Base-by-base conservation (phyloP, 2,888 invertebrate genomes). In the Protophormia terraenovae region DNA sequence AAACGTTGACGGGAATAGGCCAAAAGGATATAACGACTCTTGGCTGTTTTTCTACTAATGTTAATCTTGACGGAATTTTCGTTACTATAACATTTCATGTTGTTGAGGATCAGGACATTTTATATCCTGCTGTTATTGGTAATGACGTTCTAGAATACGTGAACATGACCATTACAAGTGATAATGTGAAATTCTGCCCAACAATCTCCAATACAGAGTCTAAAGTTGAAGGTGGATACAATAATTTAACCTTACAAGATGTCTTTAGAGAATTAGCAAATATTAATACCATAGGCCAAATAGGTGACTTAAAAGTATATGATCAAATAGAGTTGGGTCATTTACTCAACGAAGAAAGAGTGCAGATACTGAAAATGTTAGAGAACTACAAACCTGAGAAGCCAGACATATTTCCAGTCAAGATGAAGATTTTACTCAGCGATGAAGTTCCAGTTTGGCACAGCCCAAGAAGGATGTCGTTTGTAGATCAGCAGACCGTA, bases 111-210 rank as follows among this genome's bases (percentile, higher is more conserved):
- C 29, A 29, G n/a, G 50, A 67, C 22, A 67, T 67, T 32, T 16
- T 50, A 29, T 67, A 67, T 67, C 24, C 67, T 8, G 32, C 16
- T 1, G 50, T 67, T n/a, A n/a, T 67, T 3, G 67, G 67, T 5
- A 67, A 67, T 22, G 50, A 67, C 32, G 12, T 67, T n/a, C 24
- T 50, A n/a, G 32, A 67, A 12, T 29, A 50, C 16, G 50, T 67
- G 3, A 24, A 67, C 50, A 53, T 69, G 27, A 29, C 14, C 27
- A 50, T 67, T 19, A 45, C 29, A 32, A 29, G 29, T 3, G 12
- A 50, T 2, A 19, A 50, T 7, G 67, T 35, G 14, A 50, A 16
- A 16, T 50, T 50, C 50, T 50, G 29, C 12, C 27, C 24, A 64
- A 64, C 38, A 64, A 41, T 16, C 19, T 29, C 14, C 12, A 19